Evolutionary conservation across 1,140 invertebrate genomes (phyloP).

Genomic region (Augochlora pura): DNA sequence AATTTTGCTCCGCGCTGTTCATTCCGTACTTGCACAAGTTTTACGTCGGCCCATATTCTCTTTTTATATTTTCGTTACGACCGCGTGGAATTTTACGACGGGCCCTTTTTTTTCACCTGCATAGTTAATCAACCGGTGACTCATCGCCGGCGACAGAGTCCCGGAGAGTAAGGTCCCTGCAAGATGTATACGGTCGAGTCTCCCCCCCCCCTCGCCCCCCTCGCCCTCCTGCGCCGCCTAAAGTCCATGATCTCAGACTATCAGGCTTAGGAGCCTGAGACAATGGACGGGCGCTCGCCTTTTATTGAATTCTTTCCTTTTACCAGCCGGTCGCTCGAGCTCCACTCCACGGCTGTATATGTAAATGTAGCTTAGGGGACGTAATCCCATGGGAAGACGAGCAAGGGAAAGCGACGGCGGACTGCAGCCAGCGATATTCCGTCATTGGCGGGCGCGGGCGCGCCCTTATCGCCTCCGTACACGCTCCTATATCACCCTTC

Average conservation of each 20-base stretch:
- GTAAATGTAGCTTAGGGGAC: slow-evolving; percentile 70
- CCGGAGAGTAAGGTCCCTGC: background rate
- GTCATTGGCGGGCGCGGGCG: slow-evolving; percentile 40
- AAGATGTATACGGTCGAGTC: slow-evolving; percentile 31
- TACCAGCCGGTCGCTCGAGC: slow-evolving; percentile 27
- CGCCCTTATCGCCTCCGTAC: slow-evolving; percentile 58
- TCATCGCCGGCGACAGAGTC: background rate
- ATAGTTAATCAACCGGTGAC: background rate
- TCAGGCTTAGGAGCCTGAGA: slow-evolving; percentile 58
- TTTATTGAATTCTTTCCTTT: slow-evolving; percentile 73
- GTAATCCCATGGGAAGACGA: slow-evolving; percentile 65
- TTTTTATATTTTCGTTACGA: background rate
- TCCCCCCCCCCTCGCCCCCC: slow-evolving; percentile 5
- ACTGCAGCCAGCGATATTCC: slow-evolving; percentile 55
- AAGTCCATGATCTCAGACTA: slow-evolving; percentile 34
- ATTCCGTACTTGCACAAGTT: too few species aligned
- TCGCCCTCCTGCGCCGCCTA: slow-evolving; percentile 16
- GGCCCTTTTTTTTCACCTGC: too few species aligned
- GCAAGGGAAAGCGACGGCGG: slow-evolving; percentile 45
- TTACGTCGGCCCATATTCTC: background rate
- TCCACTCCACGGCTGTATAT: slow-evolving; percentile 56
- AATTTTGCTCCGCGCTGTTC: too few species aligned
- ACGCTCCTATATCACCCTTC: slow-evolving; percentile 57
- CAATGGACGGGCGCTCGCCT: slow-evolving; percentile 60
- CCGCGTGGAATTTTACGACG: background rate